Percentiles rank a stretch among this genome's conserved stretches.
Conservation (phyloP, 2,113 vertebrate genomes). For the Odobenus rosmarus region DNA sequence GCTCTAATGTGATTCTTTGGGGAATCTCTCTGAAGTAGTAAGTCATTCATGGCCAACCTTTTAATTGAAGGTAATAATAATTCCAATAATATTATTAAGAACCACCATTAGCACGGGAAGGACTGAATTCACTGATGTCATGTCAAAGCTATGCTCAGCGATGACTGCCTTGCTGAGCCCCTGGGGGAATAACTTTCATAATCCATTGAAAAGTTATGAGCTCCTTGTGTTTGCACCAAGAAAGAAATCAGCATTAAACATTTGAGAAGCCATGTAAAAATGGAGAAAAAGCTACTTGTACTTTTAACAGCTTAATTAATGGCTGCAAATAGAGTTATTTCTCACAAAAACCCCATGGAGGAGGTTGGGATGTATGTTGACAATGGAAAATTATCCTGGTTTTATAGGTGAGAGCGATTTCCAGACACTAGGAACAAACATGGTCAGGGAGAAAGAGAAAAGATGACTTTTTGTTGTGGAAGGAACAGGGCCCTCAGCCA, state of each 20-base stretch:
- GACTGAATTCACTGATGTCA: slow-evolving; percentile 52
- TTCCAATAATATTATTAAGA: slow-evolving; percentile 77
- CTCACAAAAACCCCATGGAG: slow-evolving; percentile 58
- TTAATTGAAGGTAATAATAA: slow-evolving; percentile 76
- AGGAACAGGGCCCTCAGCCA: slow-evolving; percentile 35
- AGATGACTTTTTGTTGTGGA: slow-evolving; percentile 68
- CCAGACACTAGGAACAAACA: slow-evolving; percentile 56
- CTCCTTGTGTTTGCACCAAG: slow-evolving; percentile 62
- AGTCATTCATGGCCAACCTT: slow-evolving; percentile 58
- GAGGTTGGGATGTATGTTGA: slow-evolving; percentile 58
- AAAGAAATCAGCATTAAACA: slow-evolving; percentile 56
- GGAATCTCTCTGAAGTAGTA: slow-evolving; percentile 74
- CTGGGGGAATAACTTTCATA: slow-evolving; percentile 75
- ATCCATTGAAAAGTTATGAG: slow-evolving; percentile 79
- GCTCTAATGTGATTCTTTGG: slow-evolving; percentile 43
- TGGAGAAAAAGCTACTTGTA: slow-evolving; percentile 70
- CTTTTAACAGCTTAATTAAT: slow-evolving; percentile 74
- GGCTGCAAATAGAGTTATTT: slow-evolving; percentile 33
- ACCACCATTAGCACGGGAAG: slow-evolving; percentile 57
- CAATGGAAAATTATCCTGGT: slow-evolving; percentile 72
- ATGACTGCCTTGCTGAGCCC: slow-evolving; percentile 63
- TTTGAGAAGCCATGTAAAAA: slow-evolving; percentile 68
- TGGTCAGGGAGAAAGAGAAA: slow-evolving; percentile 40
- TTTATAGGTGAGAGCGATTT: slow-evolving; percentile 76
- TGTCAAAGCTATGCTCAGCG: slow-evolving; percentile 59